A percentile compares a stretch with the other conserved stretches of the same genome.
phyloP scores from a whole-genome alignment of 2,113 vertebrate genomes.

The Eulemur rufifrons region DNA sequence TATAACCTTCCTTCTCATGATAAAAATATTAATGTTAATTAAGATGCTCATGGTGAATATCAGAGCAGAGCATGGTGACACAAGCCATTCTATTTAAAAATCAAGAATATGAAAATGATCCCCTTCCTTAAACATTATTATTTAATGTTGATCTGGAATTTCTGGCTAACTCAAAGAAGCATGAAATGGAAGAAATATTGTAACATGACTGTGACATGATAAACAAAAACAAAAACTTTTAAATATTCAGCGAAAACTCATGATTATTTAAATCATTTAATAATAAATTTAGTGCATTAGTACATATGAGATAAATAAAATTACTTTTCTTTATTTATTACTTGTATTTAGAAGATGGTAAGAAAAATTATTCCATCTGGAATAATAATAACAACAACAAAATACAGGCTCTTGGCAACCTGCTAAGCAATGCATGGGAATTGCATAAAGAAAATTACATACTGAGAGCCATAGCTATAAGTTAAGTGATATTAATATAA shows the following conservation, averaged over 20 bases:
- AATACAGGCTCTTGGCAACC: neutral
- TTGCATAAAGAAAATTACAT: constrained; percentile 21
- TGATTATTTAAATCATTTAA: neutral
- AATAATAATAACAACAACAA: neutral
- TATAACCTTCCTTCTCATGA: neutral
- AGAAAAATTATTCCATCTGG: neutral
- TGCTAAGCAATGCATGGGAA: neutral
- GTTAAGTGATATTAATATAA: neutral
- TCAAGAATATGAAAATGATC: neutral
- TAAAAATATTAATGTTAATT: neutral
- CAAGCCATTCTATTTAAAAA: neutral
- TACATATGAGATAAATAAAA: neutral
- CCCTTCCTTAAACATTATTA: neutral
- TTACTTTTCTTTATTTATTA: neutral
- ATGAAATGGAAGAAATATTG: neutral
- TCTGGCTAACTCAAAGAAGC: neutral
- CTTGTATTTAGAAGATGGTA: neutral
- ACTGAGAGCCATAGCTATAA: neutral
- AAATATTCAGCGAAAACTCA: neutral
- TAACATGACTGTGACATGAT: neutral
- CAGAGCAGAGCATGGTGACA: neutral
- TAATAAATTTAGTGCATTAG: neutral
- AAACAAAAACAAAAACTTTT: neutral
- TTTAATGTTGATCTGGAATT: neutral
- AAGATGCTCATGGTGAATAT: neutral